phyloP scores from a whole-genome alignment of 2,113 vertebrate species.

The Peucedramus taeniatus region DNA sequence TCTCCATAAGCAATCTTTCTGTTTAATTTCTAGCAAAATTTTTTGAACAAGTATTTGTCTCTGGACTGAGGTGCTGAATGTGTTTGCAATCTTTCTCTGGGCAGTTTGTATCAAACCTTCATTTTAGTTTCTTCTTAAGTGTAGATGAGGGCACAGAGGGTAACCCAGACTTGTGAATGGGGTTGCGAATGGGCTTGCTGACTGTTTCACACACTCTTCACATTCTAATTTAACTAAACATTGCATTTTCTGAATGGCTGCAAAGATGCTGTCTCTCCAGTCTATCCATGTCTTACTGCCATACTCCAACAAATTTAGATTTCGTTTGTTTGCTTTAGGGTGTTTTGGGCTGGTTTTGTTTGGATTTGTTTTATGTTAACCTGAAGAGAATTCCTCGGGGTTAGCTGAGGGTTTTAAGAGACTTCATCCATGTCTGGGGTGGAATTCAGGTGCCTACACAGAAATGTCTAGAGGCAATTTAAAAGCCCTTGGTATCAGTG shows the following conservation, averaged over 20 bases:
- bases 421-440: background rate
- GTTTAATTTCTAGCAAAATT: background rate
- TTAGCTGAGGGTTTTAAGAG: background rate
- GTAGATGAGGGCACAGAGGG: background rate
- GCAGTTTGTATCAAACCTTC: background rate
- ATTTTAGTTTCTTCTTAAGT: background rate
- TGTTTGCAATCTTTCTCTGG: background rate
- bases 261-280: background rate
- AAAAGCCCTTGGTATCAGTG: background rate
- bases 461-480: background rate
- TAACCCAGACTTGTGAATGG: background rate
- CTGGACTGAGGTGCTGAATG: background rate
- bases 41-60: background rate
- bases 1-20: background rate
- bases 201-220: background rate
- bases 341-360: background rate
- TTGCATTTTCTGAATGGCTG: background rate
- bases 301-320: background rate
- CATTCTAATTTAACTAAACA: background rate
- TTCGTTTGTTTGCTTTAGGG: background rate
- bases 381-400: background rate
- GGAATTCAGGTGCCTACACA: background rate
- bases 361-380: background rate
- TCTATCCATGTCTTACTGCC: background rate
- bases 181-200: background rate